A percentile compares a stretch with the other conserved stretches of the same genome.
These are phyloP conservation scores for Harpegnathos saltator DNA, from an alignment of 1,140 invertebrate species.

Conservation along the genomic window DNA sequence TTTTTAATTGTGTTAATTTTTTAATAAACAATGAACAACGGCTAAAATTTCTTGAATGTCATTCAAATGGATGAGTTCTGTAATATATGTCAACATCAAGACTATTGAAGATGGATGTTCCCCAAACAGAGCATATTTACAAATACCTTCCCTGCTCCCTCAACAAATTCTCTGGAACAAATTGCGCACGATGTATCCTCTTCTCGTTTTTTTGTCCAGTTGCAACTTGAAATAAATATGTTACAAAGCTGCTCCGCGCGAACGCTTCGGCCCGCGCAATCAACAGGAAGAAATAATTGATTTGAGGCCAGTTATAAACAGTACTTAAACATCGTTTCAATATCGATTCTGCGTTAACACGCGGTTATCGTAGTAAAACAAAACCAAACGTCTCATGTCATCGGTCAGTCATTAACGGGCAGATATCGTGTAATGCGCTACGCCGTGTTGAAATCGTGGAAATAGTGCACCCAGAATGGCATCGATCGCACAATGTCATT, in stretches of 20 bases:
- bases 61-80: no score
- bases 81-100: no score
- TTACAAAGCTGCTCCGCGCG: not conserved
- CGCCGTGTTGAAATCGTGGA: not conserved
- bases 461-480: constrained; percentile 13
- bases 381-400: not conserved
- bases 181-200: not conserved
- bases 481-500: constrained; percentile 49
- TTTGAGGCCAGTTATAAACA: not conserved
- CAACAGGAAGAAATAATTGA: constrained; percentile 8
- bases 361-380: constrained; percentile 20
- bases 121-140: no score
- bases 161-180: no score
- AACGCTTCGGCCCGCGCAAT: not conserved
- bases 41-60: no score
- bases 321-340: no score
- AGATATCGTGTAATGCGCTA: constrained; percentile 19
- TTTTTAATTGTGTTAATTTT: no score
- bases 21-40: no score
- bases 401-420: constrained; percentile 11
- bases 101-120: no score
- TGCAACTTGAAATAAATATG: not conserved
- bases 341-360: not conserved
- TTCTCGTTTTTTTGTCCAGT: not conserved
- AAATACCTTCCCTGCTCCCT: no score